These are phyloP conservation scores for Phalera bucephala DNA, from an alignment of 2,888 invertebrate species.

Conservation along the genomic window DNA sequence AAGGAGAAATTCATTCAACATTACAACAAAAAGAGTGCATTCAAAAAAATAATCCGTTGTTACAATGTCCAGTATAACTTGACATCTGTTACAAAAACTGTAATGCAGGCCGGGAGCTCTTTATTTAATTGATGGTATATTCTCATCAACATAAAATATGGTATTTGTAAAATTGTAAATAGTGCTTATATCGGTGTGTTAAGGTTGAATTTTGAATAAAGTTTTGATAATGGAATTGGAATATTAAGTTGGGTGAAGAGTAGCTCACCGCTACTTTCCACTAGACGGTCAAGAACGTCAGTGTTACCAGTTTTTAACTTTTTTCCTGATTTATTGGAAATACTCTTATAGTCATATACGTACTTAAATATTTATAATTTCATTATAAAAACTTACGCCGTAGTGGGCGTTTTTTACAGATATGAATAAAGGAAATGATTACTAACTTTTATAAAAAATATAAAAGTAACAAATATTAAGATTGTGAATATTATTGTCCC, in stretches of 20 bases:
- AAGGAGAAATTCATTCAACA: constrained; percentile 35
- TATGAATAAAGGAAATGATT: too few relatives aligned
- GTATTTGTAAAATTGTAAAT: constrained; percentile 2
- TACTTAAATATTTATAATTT: background rate
- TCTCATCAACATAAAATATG: constrained; percentile 9
- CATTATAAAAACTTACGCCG: background rate
- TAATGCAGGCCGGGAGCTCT: constrained; percentile 22
- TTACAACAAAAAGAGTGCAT: constrained; percentile 38
- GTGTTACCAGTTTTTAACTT: constrained; percentile 47
- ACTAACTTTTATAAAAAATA: too few relatives aligned
- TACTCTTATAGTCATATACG: background rate
- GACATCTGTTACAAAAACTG: constrained; percentile 11
- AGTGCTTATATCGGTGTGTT: background rate
- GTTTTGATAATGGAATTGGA: constrained; percentile 7
- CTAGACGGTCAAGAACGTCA: constrained; percentile 74
- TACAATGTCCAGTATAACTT: constrained; percentile 20
- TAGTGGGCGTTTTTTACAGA: too few relatives aligned
- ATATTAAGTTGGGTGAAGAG: constrained; percentile 32
- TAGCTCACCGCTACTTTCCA: constrained; percentile 63
- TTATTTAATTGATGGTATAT: constrained; percentile 13
- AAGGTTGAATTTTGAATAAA: constrained; percentile 34
- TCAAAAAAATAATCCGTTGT: constrained; percentile 35
- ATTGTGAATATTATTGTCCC: too few relatives aligned
- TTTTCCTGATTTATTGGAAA: constrained; percentile 26
- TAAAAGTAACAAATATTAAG: too few relatives aligned